Base-by-base conservation (phyloP, 2,888 invertebrate genomes). In the Bhutanitis thaidina region DNA sequence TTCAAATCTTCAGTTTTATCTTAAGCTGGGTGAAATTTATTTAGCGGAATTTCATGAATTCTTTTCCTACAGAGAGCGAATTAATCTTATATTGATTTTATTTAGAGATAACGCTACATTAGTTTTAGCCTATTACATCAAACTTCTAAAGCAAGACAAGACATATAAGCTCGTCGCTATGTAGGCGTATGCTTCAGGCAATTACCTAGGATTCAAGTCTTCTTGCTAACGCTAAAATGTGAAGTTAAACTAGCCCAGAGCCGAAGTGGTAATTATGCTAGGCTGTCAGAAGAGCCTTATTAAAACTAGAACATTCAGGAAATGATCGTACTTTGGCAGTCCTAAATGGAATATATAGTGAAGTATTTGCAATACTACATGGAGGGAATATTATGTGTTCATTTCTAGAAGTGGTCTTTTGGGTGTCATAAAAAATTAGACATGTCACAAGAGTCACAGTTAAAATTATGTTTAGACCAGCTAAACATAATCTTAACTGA, bases 121-220 rank as follows among this genome's bases (percentile, higher is more conserved):
- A 62, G 46, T 2, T 1, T 53, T 37, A 38, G 52, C 76, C 69
- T 77, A 49, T 67, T 49, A 5, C 13, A 54, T 56, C 58, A 58
- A 61, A 62, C 60, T 69, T 66, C 54, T 48, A 54, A 46, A 64
- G 62, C 65, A 54, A 71, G 77, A 80, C 83, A 78, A 81, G 80
- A 85, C 78, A 77, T 79, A 80, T 78, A 83, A 74, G 80, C 78
- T 64, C 74, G 75, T 77, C 74, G 64, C 61, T 55, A 70, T 74
- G 87, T 86, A 79, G 87, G 87, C 77, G 81, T 62, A 51, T 49
- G 64, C 85, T 85, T 49, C 61, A 52, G 77, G 84, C 71, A 38
- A 47, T n/a, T n/a, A 51, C 59, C 29, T 20, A 32, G 13, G 34
- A 37, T 36, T 15, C 45, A 39, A 15, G 47, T 27, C 54, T 56